Evolutionary conservation across 2,113 vertebrate species (phyloP).

Genomic region (Melanotaenia duboulayi): DNA sequence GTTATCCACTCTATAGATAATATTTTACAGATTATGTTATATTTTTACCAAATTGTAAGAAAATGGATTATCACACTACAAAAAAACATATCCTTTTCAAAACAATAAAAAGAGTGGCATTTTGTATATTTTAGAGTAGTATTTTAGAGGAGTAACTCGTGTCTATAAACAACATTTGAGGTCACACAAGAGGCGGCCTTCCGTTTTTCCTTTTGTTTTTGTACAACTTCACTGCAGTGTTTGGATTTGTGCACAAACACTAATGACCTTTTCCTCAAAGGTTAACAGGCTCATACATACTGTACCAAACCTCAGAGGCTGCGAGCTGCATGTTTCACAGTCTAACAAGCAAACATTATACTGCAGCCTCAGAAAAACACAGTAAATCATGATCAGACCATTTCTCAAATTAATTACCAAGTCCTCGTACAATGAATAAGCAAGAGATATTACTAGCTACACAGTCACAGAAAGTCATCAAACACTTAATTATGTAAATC

Average conservation of each 20-base stretch:
- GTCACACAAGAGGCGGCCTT: not conserved
- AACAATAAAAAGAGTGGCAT: not conserved
- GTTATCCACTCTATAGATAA: too few species aligned
- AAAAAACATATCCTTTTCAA: not conserved
- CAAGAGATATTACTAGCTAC: slow-evolving; percentile 3
- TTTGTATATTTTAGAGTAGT: too few species aligned
- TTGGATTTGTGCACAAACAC: slow-evolving; percentile 44
- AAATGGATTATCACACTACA: not conserved
- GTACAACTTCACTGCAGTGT: slow-evolving; percentile 30
- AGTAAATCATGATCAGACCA: slow-evolving; percentile 12
- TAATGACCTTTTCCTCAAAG: slow-evolving; percentile 55
- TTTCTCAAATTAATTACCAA: slow-evolving; percentile 28
- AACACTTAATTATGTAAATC: not conserved
- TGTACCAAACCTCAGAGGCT: slow-evolving; percentile 24
- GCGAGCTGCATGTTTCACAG: slow-evolving; percentile 29
- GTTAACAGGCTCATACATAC: slow-evolving; percentile 46
- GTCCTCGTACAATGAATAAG: slow-evolving; percentile 2
- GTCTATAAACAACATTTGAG: not conserved
- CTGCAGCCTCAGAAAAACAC: slow-evolving; percentile 5
- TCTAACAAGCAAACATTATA: slow-evolving; percentile 41
- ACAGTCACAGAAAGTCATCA: not conserved
- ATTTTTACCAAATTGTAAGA: not conserved
- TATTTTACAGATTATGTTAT: too few species aligned
- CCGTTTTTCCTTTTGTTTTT: slow-evolving; percentile 31
- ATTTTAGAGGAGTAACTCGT: not conserved